A percentile compares a stretch with the other conserved stretches of the same genome.
These are phyloP conservation scores for Rutilus rutilus DNA, from an alignment of 2,113 vertebrate genomes.

Conservation along the genomic window DNA sequence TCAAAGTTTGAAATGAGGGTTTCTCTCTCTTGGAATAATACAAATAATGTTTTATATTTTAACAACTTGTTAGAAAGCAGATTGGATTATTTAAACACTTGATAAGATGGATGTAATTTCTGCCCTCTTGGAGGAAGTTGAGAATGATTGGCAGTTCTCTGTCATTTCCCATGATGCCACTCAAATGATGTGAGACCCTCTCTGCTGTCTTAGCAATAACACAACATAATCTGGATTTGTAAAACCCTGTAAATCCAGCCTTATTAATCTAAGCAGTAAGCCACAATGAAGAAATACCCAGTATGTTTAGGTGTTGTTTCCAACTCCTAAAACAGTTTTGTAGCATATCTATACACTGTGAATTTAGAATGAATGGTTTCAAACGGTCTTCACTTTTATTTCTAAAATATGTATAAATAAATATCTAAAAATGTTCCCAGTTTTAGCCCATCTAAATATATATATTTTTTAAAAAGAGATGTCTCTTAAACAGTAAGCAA, in stretches of 20 bases:
- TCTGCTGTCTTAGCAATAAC: conserved; percentile 45
- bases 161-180: conserved; percentile 36
- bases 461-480: not conserved
- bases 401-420: not conserved
- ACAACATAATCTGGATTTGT: conserved; percentile 35
- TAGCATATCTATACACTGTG: too few species aligned
- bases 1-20: not conserved
- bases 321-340: not conserved
- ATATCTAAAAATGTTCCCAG: not conserved
- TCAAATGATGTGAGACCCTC: conserved; percentile 32
- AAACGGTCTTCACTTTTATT: not conserved
- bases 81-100: not conserved
- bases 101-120: too few species aligned
- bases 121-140: not conserved
- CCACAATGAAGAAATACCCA: not conserved
- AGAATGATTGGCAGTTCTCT: conserved; percentile 22
- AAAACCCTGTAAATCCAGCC: conserved; percentile 32
- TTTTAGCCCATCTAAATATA: not conserved
- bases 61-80: not conserved
- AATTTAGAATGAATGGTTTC: not conserved
- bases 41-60: not conserved
- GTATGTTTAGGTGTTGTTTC: not conserved
- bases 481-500: not conserved
- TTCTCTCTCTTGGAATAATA: not conserved
- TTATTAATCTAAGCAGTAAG: conserved; percentile 23